Base-by-base conservation (phyloP, 2,888 invertebrate species). In the Apocheima hispidaria region DNA sequence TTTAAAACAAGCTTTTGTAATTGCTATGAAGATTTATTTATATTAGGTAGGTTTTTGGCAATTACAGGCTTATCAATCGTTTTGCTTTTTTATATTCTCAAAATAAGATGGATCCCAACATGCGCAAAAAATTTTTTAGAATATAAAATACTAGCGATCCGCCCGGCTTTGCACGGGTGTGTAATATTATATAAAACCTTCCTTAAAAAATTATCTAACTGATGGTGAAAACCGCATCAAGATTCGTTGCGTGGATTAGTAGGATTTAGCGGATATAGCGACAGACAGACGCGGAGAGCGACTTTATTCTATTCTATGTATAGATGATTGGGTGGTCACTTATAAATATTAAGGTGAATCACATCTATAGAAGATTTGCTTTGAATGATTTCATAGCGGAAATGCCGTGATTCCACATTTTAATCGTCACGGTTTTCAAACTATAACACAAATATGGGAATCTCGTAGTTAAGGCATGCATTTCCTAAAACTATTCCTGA, bases 361-460 rank as follows among this genome's bases (percentile, higher is more conserved):
- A 77, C 68, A 66, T 46, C 53, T 62, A 54, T 63, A 63, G 44
- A 58, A 49, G 60, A 69, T 72, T 62, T 69, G 66, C 59, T 70
- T 63, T 65, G 68, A 72, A 75, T 77, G 74, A 80, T 73, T 77
- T 75, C 76, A 77, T 76, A 66, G 70, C 75, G 79, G 80, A 82
- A 78, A 75, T 72, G 52, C 63, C 70, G 72, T 66, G 68, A 73
- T 75, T 38, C 30, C 28, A 28, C 54, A 69, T 74, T 67, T 67
- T 41, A 65, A 57, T 70, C 28, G 70, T 74, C 82, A 78, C 78
- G 81, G 78, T 57, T 41, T 23, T 23, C 21, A 21, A 41, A 21
- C 20, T 20, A 12, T 23, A 43, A 21, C 35, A 4, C 6, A 35
- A 35, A 1, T 14, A 30, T n/a, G n/a, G 30, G 10, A n/a, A 4